Evolutionary conservation across 1,140 invertebrate species (phyloP), one percentile per base, ranked within the genome.

Genomic region (Rhynchophorus ferrugineus): DNA sequence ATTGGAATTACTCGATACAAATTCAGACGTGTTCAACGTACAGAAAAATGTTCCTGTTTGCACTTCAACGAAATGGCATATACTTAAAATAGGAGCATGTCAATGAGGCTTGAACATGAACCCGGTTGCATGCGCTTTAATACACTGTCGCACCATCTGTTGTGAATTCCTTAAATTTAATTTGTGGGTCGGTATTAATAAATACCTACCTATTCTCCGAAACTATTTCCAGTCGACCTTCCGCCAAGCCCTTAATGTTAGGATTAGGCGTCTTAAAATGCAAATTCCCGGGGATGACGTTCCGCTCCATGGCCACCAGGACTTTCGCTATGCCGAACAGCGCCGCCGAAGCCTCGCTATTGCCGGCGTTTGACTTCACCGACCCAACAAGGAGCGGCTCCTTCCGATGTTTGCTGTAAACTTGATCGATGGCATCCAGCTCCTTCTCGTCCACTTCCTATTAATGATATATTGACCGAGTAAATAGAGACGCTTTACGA

Each of bases 311-410:
- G 1, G 82, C 76, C 47, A 89, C 75, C 3, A 89, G 54, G 1
- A 78, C 67, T 72, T 76, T 61, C 0, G 59, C 67, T 7, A 70
- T 41, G 19, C 70, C 53, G 44, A 69, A 61, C 22, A 85, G 57
- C 29, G 76, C 74, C 62, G 84, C 82, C 2, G 79, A 78, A 18
- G 84, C 77, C 67, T 87, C 84, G 16, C 83, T 74, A 61, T 89
- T 85, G 0, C 87, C 87, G 69, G 87, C 77, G 66, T 88, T 89
- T 8, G 82, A 80, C 64, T 89, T 89, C 1, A 87, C 75, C 1
- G 84, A 84, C 3, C 87, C 86, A 54, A 90, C 78, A 3, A 81
- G 64, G 3, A 90, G 71, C n/a, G 85, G 82, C 8, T 49, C 42
- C 65, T 54, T 64, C 61, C 68, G 49, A 20, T 67, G 61, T 38